Percentiles rank a stretch among this genome's conserved stretches.
Evolutionary conservation across 2,888 invertebrate genomes (phyloP).

Genomic region (Xylota sylvarum): DNA sequence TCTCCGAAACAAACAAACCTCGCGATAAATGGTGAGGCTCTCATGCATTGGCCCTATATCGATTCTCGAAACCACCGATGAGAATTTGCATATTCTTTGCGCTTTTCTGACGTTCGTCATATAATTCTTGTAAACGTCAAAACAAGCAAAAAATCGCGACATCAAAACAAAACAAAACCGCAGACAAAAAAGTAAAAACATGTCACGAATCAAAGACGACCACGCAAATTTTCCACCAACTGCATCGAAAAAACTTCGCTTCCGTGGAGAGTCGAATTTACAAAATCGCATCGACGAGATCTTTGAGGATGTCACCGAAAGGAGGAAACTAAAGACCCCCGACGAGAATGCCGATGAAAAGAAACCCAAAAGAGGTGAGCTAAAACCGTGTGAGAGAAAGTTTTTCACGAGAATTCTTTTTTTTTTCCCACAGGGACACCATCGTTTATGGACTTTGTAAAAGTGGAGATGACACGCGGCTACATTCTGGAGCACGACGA

Average conservation of each 20-base stretch:
- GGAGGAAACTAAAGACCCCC: slow-evolving; percentile 70
- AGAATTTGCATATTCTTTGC: background rate
- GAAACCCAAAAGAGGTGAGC: slow-evolving; percentile 49
- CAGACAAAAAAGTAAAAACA: slow-evolving; percentile 45
- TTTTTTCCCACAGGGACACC: slow-evolving; percentile 71
- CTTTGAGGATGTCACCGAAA: slow-evolving; percentile 78
- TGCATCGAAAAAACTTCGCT: slow-evolving; percentile 85
- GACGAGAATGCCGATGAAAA: slow-evolving; percentile 66
- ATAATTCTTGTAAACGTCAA: slow-evolving; percentile 41
- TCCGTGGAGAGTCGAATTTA: slow-evolving; percentile 85
- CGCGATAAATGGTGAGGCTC: background rate
- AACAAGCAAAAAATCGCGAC: slow-evolving; percentile 27
- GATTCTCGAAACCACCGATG: slow-evolving; percentile 36
- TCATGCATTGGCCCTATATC: background rate
- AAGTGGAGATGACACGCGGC: slow-evolving; percentile 95
- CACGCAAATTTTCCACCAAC: slow-evolving; percentile 61
- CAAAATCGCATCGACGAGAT: slow-evolving; percentile 81
- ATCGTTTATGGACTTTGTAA: slow-evolving; percentile 89
- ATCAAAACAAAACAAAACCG: slow-evolving; percentile 68
- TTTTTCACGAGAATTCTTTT: background rate
- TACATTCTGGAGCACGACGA: slow-evolving; percentile 98
- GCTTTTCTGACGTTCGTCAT: slow-evolving; percentile 25
- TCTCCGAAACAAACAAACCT: slow-evolving; percentile 12
- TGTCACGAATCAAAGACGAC: slow-evolving; percentile 77
- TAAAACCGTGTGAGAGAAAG: background rate